Evolutionary conservation across 2,888 invertebrate genomes (phyloP).

Genomic region (Cephus pygmeus): DNA sequence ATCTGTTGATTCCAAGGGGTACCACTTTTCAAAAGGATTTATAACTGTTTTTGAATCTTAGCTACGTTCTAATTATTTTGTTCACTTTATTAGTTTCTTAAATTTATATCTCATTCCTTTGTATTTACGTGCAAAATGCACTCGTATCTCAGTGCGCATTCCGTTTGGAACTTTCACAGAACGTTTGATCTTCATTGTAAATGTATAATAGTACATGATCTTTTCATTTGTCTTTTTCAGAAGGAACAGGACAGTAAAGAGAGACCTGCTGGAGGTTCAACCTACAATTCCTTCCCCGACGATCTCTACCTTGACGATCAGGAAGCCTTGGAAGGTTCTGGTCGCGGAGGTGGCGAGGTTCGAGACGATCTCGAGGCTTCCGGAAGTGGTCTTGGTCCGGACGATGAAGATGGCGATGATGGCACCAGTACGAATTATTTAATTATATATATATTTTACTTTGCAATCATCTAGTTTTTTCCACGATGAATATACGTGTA

Average conservation of each 20-base stretch:
- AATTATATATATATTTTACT: background rate
- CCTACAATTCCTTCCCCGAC: constrained; percentile 67
- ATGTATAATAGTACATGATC: background rate
- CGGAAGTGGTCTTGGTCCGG: constrained; percentile 86
- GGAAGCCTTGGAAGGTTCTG: constrained; percentile 79
- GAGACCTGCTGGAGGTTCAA: constrained; percentile 40
- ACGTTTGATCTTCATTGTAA: background rate
- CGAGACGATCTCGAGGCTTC: constrained; percentile 84
- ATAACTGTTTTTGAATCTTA: background rate
- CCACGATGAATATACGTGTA: too few species aligned
- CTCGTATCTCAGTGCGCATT: background rate
- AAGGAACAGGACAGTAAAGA: constrained; percentile 56
- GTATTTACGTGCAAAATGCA: too few species aligned
- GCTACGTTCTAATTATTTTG: background rate
- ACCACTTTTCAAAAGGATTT: background rate
- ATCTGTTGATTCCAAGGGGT: background rate
- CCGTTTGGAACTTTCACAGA: background rate
- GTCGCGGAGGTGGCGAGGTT: constrained; percentile 75
- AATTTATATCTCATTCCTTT: too few species aligned
- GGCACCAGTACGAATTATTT: constrained; percentile 45
- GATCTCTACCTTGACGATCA: constrained; percentile 82
- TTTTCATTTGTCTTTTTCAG: constrained; percentile 36
- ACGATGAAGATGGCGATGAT: constrained; percentile 78
- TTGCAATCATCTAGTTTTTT: background rate
- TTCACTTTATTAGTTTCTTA: too few species aligned